Percentiles rank a stretch among this genome's conserved stretches.
Evolutionary conservation across 92 coral and sea anemone genomes (phyloP).

Genomic region (Epizoanthus ramosus): DNA sequence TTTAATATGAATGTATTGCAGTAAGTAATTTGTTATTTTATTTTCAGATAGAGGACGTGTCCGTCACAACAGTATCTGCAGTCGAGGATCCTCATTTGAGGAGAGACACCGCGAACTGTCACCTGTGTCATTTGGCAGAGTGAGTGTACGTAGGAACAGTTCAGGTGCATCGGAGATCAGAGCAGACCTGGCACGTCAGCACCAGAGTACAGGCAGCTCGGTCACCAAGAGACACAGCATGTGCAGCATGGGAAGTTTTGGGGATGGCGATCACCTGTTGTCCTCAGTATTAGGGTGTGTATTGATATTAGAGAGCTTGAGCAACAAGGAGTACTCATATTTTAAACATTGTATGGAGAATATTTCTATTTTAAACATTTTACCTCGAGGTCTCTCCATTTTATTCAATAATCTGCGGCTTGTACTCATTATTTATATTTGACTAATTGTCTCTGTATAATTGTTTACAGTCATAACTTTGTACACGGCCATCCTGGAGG

Average conservation of each 20-base stretch:
- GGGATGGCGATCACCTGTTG: constrained; percentile 67
- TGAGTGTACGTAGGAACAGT: constrained; percentile 71
- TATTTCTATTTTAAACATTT: too few species aligned
- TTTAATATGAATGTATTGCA: too few species aligned
- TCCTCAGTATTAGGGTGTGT: constrained; percentile 69
- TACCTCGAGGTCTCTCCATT: too few species aligned
- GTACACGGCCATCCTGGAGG: constrained; percentile 69
- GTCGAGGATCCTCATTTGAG: constrained; percentile 78
- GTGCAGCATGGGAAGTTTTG: constrained; percentile 85
- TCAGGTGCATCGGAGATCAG: constrained; percentile 82
- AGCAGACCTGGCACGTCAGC: constrained; percentile 52
- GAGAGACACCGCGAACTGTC: constrained; percentile 61
- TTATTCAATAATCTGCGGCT: too few species aligned
- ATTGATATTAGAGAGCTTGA: too few species aligned
- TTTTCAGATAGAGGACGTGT: constrained; percentile 51
- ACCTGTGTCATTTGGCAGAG: constrained; percentile 52
- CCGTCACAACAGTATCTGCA: constrained; percentile 77
- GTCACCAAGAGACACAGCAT: constrained; percentile 77
- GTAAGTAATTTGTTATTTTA: too few species aligned
- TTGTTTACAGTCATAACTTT: constrained; percentile 60
- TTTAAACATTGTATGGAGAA: too few species aligned
- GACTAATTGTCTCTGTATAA: not conserved
- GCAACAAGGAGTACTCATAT: too few species aligned
- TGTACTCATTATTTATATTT: too few species aligned
- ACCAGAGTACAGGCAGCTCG: constrained; percentile 5